Evolutionary conservation across 2,888 invertebrate genomes (phyloP), one percentile per base, ranked within the genome.

Genomic region (Phyto melanocephala): DNA sequence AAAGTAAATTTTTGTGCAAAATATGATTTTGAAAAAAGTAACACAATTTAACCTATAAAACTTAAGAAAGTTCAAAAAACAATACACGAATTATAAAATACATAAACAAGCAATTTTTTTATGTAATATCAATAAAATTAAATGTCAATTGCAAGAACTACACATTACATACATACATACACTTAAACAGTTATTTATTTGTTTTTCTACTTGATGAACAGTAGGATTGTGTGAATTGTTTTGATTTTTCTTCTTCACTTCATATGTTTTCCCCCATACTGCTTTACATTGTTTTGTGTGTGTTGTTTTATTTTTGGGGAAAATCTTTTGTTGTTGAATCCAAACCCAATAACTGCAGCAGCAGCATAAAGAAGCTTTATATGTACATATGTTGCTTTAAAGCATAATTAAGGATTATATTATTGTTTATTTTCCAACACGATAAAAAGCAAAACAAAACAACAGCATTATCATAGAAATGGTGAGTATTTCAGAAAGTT

Each of bases 381-480:
- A 28, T 5, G 28, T 6, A 33, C 24, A 17, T 58, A 52, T 52
- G 54, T 20, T 54, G 52, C 52, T 67, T 37, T 4, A 71, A 72
- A 82, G 35, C 70, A 50, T 60, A 71, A 78, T 67, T 71, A 75
- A 79, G 82, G 78, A 82, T 75, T 75, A 77, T 60, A 52, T 35
- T 67, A 40, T 13, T 33, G 17, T 17, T 56, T 78, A 71, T 28
- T 28, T 28, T n/a, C n/a, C n/a, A n/a, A n/a, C 37, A 62, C 13
- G 52, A 47, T 28, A 52, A 42, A 47, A 20, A 13, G 24, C 11
- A 63, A 33, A 54, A 15, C 6, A 28, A 20, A 47, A 47, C 42
- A 35, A 45, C 4, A 45, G 2, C 54, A 52, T 24, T 60, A 20
- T 42, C 28, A 58, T 15, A 58, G 10, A 52, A 68, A 78, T 78